Evolutionary conservation across 2,113 vertebrate species (phyloP).

Genomic region (Mesembrinibis cayennensis): DNA sequence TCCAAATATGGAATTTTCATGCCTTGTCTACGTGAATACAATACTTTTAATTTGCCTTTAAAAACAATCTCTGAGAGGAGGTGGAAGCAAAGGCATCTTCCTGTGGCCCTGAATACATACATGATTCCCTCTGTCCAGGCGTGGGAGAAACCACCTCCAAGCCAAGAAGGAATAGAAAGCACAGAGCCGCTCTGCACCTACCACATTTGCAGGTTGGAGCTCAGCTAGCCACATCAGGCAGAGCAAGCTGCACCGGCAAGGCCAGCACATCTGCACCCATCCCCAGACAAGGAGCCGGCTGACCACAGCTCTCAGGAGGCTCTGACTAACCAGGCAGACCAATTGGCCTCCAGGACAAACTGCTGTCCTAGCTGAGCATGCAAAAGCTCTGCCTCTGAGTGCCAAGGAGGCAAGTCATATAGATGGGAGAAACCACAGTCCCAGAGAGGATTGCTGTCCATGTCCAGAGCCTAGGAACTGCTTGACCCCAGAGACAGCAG

Average conservation of each 20-base stretch:
- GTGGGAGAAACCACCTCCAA: background rate
- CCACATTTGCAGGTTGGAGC: background rate
- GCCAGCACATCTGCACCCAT: background rate
- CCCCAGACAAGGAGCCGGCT: background rate
- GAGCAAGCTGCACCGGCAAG: background rate
- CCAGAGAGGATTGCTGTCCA: no score
- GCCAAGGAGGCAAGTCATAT: background rate
- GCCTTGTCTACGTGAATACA: slow-evolving; percentile 63
- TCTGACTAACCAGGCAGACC: background rate
- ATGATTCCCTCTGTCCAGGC: background rate
- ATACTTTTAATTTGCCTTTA: slow-evolving; percentile 51
- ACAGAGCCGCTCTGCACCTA: fast-evolving
- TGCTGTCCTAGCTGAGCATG: background rate
- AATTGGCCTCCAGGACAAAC: background rate
- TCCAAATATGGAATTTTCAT: slow-evolving; percentile 70
- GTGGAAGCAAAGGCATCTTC: background rate
- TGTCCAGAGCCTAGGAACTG: background rate
- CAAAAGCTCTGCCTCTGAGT: background rate
- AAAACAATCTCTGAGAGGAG: background rate
- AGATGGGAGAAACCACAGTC: background rate
- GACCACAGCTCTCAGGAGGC: background rate
- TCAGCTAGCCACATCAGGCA: fast-evolving
- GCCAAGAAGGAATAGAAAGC: no score
- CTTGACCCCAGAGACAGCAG: background rate
- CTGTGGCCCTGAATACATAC: background rate